Evolutionary conservation across 2,888 invertebrate species (phyloP).

Genomic region (Drosophila paracracens): DNA sequence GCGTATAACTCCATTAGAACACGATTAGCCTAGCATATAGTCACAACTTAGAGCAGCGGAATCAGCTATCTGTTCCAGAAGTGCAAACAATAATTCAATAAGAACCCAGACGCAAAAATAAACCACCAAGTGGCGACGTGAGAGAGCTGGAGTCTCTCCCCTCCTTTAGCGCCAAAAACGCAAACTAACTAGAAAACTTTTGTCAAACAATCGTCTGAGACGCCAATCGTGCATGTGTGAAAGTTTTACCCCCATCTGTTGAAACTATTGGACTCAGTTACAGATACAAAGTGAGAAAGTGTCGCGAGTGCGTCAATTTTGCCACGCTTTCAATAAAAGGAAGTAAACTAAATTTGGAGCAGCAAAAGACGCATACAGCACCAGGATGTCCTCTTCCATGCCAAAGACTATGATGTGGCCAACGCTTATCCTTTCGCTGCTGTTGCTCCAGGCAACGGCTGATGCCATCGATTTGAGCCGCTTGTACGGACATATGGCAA

Average conservation of each 20-base stretch:
- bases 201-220: constrained; percentile 62
- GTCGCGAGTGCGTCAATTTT: constrained; percentile 59
- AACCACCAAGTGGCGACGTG: constrained; percentile 21
- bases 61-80: constrained; percentile 30
- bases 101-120: constrained; percentile 5
- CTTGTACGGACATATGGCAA: constrained; percentile 90
- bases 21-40: constrained; percentile 54
- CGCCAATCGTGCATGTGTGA: constrained; percentile 63
- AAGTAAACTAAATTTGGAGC: constrained; percentile 6
- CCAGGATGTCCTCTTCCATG: constrained; percentile 58
- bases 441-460: constrained; percentile 87
- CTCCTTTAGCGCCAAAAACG: constrained; percentile 11
- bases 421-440: constrained; percentile 88
- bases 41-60: constrained; percentile 2
- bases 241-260: constrained; percentile 47
- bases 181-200: constrained; percentile 56
- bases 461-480: constrained; percentile 90
- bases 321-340: constrained; percentile 25
- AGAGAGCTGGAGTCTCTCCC: constrained; percentile 11
- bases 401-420: constrained; percentile 82
- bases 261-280: constrained; percentile 12
- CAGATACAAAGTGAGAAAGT: constrained; percentile 13
- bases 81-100: constrained; percentile 63
- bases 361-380: not conserved
- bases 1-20: constrained; percentile 80